phyloP scores from a whole-genome alignment of 2,888 invertebrate genomes.

The Brachyopa scutellaris region DNA sequence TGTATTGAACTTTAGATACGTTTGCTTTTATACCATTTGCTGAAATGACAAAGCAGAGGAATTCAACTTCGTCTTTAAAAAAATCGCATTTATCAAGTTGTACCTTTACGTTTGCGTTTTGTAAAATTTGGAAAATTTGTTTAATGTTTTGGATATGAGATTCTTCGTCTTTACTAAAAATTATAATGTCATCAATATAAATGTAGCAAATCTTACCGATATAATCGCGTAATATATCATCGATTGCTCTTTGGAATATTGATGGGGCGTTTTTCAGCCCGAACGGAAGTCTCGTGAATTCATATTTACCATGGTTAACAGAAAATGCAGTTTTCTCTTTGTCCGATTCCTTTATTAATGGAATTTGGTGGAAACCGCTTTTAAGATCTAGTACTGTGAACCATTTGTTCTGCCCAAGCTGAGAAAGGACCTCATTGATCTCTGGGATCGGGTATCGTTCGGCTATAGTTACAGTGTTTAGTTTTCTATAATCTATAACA shows the following conservation, averaged over 20 bases:
- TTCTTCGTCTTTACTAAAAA: conserved; percentile 39
- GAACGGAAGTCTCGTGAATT: too few species aligned
- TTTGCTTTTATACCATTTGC: conserved; percentile 46
- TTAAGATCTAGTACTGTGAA: conserved; percentile 9
- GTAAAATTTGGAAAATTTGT: conserved; percentile 34
- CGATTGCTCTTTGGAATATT: conserved; percentile 10
- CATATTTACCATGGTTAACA: too few species aligned
- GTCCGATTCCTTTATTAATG: background rate
- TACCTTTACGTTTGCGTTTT: conserved; percentile 12
- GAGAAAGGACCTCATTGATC: too few species aligned
- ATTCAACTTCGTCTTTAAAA: conserved; percentile 33
- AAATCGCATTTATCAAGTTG: conserved; percentile 39
- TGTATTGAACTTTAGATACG: conserved; percentile 37
- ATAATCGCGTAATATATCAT: too few species aligned
- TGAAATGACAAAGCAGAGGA: conserved; percentile 50
- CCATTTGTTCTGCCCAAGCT: too few species aligned
- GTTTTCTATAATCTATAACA: too few species aligned
- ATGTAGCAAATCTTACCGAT: too few species aligned
- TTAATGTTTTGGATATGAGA: conserved; percentile 33
- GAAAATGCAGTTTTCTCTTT: too few species aligned
- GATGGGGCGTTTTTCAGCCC: background rate
- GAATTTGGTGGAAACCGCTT: conserved; percentile 10
- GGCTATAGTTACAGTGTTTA: too few species aligned
- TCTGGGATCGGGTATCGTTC: conserved; percentile 19
- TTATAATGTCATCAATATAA: conserved; percentile 47